A percentile compares a stretch with the other conserved stretches of the same genome.
Evolutionary conservation across 2,888 invertebrate genomes (phyloP).

Genomic region (Rotaria magnacalcarata): DNA sequence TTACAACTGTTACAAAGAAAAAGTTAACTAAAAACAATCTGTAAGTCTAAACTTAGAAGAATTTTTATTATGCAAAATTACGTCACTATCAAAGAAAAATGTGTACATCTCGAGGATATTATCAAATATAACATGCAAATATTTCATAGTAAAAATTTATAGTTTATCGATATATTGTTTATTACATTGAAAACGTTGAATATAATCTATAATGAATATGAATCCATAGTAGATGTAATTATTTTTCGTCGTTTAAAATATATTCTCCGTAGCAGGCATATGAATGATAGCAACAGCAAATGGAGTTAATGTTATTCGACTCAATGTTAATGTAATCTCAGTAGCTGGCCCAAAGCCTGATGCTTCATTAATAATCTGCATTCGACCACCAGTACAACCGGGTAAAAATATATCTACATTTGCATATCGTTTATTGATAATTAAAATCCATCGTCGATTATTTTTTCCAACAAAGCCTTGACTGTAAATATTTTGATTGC

Average conservation of each 20-base stretch:
- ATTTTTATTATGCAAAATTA: no score
- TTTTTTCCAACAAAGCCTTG: not conserved
- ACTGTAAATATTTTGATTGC: not conserved
- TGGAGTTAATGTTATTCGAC: not conserved
- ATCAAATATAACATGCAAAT: no score
- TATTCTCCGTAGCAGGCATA: not conserved
- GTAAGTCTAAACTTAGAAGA: no score
- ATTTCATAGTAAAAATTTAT: no score
- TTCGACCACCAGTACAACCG: not conserved
- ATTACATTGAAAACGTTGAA: not conserved
- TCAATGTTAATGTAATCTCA: not conserved
- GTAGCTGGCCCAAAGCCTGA: not conserved
- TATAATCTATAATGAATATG: not conserved
- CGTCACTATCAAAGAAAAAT: no score
- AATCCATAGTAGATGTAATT: not conserved
- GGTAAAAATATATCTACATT: not conserved
- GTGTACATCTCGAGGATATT: no score
- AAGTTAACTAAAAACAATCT: no score
- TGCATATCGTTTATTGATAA: not conserved
- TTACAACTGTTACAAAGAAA: no score
- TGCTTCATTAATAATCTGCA: slow-evolving; percentile 8
- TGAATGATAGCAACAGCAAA: not conserved
- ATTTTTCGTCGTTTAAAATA: not conserved
- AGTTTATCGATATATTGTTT: no score
- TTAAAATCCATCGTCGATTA: not conserved